Conservation (phyloP, 2,113 vertebrate species). For the Leucosticte australis region DNA sequence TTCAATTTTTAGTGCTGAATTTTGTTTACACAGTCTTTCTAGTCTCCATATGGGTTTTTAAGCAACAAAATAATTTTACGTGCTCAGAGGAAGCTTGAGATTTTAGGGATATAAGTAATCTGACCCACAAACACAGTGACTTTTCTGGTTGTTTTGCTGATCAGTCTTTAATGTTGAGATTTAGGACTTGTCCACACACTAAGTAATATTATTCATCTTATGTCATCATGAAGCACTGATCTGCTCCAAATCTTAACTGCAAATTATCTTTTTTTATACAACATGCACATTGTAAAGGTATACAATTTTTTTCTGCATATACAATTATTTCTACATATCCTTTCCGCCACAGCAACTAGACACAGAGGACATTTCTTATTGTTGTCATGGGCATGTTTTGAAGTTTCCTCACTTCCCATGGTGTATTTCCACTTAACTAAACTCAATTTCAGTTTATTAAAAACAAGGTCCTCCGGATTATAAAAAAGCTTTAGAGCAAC, state of each 20-base stretch:
- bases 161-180: neutral
- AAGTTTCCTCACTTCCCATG: neutral
- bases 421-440: neutral
- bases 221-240: neutral
- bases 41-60: neutral
- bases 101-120: neutral
- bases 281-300: neutral
- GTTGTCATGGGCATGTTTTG: neutral
- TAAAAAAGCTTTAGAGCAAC: neutral
- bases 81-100: neutral
- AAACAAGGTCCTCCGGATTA: neutral
- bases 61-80: neutral
- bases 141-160: neutral
- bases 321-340: neutral
- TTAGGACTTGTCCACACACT: neutral
- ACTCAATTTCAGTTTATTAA: constrained; percentile 5
- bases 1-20: neutral
- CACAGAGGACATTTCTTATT: neutral
- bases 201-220: neutral
- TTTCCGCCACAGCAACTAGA: neutral
- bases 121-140: neutral
- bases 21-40: neutral
- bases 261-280: neutral
- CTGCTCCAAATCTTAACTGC: neutral
- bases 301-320: neutral